Evolutionary conservation across 2,113 vertebrate species (phyloP).

Genomic region (Hepsetus odoe): DNA sequence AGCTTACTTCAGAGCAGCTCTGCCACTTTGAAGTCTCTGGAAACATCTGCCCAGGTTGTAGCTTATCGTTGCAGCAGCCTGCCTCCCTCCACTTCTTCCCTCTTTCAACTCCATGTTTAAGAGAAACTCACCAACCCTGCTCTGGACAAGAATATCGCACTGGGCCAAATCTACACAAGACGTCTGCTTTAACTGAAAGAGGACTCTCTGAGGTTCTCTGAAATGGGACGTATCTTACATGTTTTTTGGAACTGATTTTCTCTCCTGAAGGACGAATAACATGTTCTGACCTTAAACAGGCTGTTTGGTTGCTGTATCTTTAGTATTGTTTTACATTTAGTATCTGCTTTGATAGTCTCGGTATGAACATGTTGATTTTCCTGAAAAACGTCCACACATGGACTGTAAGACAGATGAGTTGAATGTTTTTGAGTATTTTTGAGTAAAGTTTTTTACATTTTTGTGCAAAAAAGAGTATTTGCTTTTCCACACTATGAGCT

Average conservation of each 20-base stretch:
- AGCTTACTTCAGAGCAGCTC: conserved; percentile 52
- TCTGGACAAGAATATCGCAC: background rate
- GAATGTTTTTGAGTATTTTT: too few species aligned
- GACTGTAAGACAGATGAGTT: too few species aligned
- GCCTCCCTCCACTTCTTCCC: conserved; percentile 6
- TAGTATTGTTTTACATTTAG: too few species aligned
- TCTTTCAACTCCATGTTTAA: conserved; percentile 29
- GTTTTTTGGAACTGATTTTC: background rate
- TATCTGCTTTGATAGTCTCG: too few species aligned
- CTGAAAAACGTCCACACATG: too few species aligned
- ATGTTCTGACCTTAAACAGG: too few species aligned
- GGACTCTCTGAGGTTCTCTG: background rate
- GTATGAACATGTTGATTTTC: too few species aligned
- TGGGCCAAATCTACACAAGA: background rate
- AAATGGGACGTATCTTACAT: background rate
- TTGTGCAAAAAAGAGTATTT: too few species aligned
- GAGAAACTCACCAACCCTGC: conserved; percentile 3
- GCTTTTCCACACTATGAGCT: background rate
- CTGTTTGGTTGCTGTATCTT: too few species aligned
- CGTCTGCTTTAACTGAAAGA: background rate
- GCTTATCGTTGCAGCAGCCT: conserved; percentile 27
- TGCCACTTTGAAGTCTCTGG: conserved; percentile 57
- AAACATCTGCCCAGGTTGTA: conserved; percentile 58
- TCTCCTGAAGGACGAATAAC: too few species aligned
- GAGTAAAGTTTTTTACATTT: too few species aligned